Percentiles rank a stretch among this genome's conserved stretches.
phyloP scores from a whole-genome alignment of 2,888 invertebrate species.

The Cerastoderma edule region DNA sequence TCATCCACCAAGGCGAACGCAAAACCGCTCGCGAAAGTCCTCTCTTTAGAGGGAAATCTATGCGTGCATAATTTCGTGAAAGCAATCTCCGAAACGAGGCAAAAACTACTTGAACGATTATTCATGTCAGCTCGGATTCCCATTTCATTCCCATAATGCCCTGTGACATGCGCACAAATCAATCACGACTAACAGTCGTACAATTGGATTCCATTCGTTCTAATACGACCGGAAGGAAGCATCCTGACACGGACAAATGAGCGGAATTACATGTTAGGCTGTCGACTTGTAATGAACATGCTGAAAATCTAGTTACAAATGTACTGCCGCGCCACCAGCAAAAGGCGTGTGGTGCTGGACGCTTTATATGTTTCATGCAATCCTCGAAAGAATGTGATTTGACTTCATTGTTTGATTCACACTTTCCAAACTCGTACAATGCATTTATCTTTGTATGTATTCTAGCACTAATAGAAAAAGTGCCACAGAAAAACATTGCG shows the following conservation, averaged over 20 bases:
- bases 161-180: slow-evolving; percentile 51
- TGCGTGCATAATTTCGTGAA: slow-evolving; percentile 21
- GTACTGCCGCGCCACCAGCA: background rate
- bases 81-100: slow-evolving; percentile 23
- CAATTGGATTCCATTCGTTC: slow-evolving; percentile 61
- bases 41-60: slow-evolving; percentile 6
- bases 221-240: slow-evolving; percentile 53
- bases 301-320: slow-evolving; percentile 57
- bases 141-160: slow-evolving; percentile 35
- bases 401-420: too few relatives aligned
- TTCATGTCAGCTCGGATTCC: slow-evolving; percentile 36
- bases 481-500: too few relatives aligned
- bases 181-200: slow-evolving; percentile 49
- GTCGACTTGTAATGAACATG: slow-evolving; percentile 56
- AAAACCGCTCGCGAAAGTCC: too few relatives aligned
- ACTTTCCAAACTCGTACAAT: too few relatives aligned
- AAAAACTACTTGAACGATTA: slow-evolving; percentile 24
- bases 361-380: too few relatives aligned
- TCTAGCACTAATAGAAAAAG: too few relatives aligned
- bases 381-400: too few relatives aligned
- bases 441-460: too few relatives aligned
- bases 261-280: slow-evolving; percentile 59
- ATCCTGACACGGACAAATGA: slow-evolving; percentile 64
- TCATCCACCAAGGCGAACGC: too few relatives aligned
- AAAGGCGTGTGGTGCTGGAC: too few relatives aligned